These are phyloP conservation scores for Ypsolopha sequella DNA, from an alignment of 2,888 invertebrate genomes.

Conservation along the genomic window DNA sequence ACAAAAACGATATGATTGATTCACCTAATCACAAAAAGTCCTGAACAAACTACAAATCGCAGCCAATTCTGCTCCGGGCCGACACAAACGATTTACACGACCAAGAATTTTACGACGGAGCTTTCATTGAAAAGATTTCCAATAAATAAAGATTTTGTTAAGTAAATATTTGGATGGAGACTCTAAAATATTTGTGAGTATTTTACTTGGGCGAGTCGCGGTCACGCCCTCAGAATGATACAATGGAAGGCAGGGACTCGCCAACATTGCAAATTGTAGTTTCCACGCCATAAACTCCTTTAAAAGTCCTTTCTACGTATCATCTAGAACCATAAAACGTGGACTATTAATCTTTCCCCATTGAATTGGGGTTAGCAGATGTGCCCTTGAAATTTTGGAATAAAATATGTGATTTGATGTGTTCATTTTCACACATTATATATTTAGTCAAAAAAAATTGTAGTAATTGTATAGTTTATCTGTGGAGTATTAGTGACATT, in stretches of 20 bases:
- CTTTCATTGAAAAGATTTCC: constrained; percentile 3
- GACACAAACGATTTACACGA: constrained; percentile 9
- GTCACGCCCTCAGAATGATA: constrained; percentile 56
- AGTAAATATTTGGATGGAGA: constrained; percentile 65
- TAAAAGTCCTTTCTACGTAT: constrained; percentile 28
- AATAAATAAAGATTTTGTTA: constrained; percentile 24
- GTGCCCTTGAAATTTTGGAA: not conserved
- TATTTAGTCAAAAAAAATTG: too few species aligned
- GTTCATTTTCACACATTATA: not conserved
- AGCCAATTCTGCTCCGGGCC: not conserved
- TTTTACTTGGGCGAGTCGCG: constrained; percentile 24
- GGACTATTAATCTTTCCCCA: constrained; percentile 56
- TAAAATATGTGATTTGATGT: not conserved
- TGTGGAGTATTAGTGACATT: too few species aligned
- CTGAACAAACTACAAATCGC: not conserved
- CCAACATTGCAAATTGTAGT: constrained; percentile 62
- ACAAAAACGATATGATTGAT: too few species aligned
- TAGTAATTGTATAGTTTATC: too few species aligned
- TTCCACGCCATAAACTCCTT: constrained; percentile 63
- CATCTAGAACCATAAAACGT: constrained; percentile 9
- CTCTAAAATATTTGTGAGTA: constrained; percentile 46
- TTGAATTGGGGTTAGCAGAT: constrained; percentile 27
- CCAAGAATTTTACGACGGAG: constrained; percentile 7
- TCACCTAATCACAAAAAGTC: too few species aligned
- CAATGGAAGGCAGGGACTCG: constrained; percentile 34